Percentiles rank a stretch among this genome's conserved stretches.
Evolutionary conservation across 2,888 invertebrate genomes (phyloP).

Genomic region (Acanthosepion pharaonis): DNA sequence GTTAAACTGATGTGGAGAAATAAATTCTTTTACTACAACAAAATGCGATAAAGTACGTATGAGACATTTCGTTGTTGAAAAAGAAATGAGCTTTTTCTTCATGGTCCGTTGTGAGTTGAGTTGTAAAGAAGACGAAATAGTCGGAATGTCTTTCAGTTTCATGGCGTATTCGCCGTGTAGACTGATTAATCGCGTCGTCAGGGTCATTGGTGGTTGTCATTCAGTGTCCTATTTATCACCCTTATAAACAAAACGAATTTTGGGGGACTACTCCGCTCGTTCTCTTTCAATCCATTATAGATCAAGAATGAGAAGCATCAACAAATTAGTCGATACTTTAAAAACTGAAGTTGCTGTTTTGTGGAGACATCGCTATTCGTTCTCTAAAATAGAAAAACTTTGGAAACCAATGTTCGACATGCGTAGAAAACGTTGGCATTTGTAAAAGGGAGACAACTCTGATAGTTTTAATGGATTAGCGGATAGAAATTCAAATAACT

Average conservation of each 20-base stretch:
- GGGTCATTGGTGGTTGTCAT: background rate
- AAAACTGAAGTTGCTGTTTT: too few species aligned
- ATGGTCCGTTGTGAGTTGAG: background rate
- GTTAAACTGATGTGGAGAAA: background rate
- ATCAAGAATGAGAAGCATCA: too few species aligned
- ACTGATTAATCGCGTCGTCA: background rate
- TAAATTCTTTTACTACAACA: background rate
- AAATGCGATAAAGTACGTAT: background rate
- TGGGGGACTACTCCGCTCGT: background rate
- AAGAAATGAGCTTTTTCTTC: background rate
- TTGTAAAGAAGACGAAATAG: background rate
- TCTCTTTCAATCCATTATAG: too few species aligned
- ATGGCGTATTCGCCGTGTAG: background rate
- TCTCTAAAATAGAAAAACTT: background rate
- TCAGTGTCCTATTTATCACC: background rate
- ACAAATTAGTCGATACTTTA: too few species aligned
- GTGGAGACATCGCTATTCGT: too few species aligned
- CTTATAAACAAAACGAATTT: background rate
- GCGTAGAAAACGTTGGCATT: background rate
- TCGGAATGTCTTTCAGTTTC: background rate
- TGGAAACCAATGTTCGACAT: background rate
- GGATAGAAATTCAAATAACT: too few species aligned
- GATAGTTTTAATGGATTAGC: too few species aligned
- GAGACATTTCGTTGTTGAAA: background rate
- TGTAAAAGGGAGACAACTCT: too few species aligned